Evolutionary conservation across 1,140 invertebrate species (phyloP).

Genomic region (Drosophila santomea): DNA sequence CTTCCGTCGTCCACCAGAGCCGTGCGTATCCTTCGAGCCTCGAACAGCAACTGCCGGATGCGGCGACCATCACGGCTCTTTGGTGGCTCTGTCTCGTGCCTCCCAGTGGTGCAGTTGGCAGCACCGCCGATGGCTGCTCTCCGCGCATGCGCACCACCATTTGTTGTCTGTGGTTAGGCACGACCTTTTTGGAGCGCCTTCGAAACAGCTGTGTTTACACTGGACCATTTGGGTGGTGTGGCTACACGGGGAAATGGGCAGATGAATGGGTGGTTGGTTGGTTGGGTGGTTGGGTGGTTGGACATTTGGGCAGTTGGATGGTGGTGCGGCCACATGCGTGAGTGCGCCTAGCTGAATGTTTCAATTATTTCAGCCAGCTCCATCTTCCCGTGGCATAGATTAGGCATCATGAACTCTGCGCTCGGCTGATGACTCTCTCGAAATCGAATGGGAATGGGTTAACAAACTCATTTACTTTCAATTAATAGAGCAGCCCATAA

Average conservation of each 20-base stretch:
- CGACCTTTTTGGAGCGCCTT: conserved; percentile 14
- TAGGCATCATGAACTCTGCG: conserved; percentile 21
- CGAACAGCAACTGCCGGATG: conserved; percentile 71
- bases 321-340: conserved; percentile 44
- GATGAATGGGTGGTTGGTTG: neutral
- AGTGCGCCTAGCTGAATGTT: conserved; percentile 65
- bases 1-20: conserved; percentile 62
- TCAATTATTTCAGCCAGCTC: conserved; percentile 65
- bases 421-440: conserved; percentile 9
- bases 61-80: conserved; percentile 3
- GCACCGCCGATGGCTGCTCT: conserved; percentile 27
- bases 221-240: conserved; percentile 20
- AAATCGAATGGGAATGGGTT: conserved; percentile 3
- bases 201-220: conserved; percentile 74
- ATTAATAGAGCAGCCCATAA: conserved; percentile 18
- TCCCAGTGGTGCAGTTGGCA: conserved; percentile 54
- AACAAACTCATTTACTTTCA: conserved; percentile 36
- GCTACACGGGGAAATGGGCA: neutral
- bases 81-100: conserved; percentile 1
- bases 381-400: conserved; percentile 40
- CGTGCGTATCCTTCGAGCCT: conserved; percentile 80
- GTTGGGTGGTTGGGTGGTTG: no score
- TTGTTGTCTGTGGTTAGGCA: conserved; percentile 82
- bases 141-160: conserved; percentile 56
- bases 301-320: neutral